Evolutionary conservation across 1,140 invertebrate species (phyloP).

Genomic region (Coenobita brevimanus): DNA sequence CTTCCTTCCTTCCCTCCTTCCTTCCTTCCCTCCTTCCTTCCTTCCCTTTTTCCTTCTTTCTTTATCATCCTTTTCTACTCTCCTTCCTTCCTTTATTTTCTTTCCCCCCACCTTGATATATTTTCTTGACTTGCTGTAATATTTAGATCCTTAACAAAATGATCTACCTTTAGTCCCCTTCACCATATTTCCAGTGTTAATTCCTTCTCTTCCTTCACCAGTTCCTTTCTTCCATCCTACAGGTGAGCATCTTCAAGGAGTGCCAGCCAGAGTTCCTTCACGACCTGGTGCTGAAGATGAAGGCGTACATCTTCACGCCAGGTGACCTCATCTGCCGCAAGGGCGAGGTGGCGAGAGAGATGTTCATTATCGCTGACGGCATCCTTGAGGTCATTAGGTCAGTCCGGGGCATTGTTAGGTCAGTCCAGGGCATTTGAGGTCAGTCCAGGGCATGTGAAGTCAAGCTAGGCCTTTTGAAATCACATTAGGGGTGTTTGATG

Average conservation of each 20-base stretch:
- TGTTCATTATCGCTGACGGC: slow-evolving; percentile 98
- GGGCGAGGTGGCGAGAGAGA: slow-evolving; percentile 95
- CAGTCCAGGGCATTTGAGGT: too few relatives aligned
- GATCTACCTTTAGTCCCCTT: too few relatives aligned
- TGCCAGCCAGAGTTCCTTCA: slow-evolving; percentile 98
- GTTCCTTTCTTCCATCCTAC: background rate
- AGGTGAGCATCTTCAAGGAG: slow-evolving; percentile 93
- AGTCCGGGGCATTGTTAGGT: slow-evolving; percentile 32
- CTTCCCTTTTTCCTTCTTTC: background rate
- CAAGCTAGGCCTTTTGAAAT: too few relatives aligned
- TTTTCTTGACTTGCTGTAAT: too few relatives aligned
- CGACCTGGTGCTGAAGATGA: slow-evolving; percentile 97
- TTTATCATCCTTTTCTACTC: background rate
- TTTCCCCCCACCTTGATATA: too few relatives aligned
- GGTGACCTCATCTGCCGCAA: slow-evolving; percentile 96
- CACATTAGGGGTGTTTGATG: too few relatives aligned
- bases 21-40: background rate
- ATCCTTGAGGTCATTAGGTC: slow-evolving; percentile 93
- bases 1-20: background rate
- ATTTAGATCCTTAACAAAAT: too few relatives aligned
- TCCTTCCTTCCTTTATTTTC: background rate
- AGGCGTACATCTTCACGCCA: slow-evolving; percentile 97
- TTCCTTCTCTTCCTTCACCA: background rate
- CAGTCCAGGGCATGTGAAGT: too few relatives aligned
- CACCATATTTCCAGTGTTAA: too few relatives aligned